Conservation (phyloP, 2,888 invertebrate genomes). For the Drosophila kambysellisi region DNA sequence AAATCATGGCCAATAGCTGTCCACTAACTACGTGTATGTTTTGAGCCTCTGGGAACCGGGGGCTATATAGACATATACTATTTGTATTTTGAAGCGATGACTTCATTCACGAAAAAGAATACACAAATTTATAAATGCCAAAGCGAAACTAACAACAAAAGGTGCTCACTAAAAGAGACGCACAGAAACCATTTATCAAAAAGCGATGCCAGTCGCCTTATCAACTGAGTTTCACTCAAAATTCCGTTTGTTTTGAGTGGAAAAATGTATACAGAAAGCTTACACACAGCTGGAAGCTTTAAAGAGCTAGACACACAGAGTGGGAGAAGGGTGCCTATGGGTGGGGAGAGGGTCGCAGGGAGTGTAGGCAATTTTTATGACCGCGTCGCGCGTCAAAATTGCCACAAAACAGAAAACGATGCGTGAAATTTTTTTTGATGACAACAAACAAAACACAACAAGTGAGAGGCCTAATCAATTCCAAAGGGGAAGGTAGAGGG, state of each 20-base stretch:
- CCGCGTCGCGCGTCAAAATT: slow-evolving; percentile 23
- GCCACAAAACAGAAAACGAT: slow-evolving; percentile 56
- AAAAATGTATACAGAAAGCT: slow-evolving; percentile 39
- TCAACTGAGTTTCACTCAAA: slow-evolving; percentile 49
- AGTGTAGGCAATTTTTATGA: slow-evolving; percentile 36
- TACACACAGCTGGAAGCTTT: slow-evolving; percentile 4
- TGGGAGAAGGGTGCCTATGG: background rate
- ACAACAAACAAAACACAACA: slow-evolving; percentile 68
- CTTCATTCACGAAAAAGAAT: slow-evolving; percentile 62
- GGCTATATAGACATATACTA: slow-evolving; percentile 9
- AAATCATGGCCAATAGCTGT: slow-evolving; percentile 20
- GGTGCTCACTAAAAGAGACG: slow-evolving; percentile 25
- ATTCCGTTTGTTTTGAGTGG: slow-evolving; percentile 69
- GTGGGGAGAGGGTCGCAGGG: background rate
- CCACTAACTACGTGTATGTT: slow-evolving; percentile 28
- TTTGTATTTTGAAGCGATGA: slow-evolving; percentile 67
- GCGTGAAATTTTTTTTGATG: slow-evolving; percentile 70
- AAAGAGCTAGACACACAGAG: background rate
- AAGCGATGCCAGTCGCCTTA: slow-evolving; percentile 57
- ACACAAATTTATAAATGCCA: slow-evolving; percentile 48
- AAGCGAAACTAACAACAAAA: slow-evolving; percentile 56
- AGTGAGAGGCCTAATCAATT: slow-evolving; percentile 39
- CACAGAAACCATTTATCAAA: slow-evolving; percentile 67
- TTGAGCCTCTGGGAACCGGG: slow-evolving; percentile 21
- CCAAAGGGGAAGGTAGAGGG: background rate